Base-by-base conservation (phyloP, 2,888 invertebrate species). In the Dynastes tityus region DNA sequence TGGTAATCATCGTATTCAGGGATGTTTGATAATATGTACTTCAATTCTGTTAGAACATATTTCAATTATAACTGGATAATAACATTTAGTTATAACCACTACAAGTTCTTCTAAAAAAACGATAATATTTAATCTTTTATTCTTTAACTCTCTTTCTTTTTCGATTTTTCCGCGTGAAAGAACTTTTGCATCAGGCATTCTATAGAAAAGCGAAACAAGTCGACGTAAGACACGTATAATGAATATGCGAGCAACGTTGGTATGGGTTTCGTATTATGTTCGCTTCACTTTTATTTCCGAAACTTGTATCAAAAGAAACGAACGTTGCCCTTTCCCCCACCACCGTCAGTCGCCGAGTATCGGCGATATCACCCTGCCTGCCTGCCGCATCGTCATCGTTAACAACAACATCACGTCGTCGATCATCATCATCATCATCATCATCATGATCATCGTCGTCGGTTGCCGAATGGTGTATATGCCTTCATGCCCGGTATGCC, bases 281-380 rank as follows among this genome's bases (percentile, higher is more conserved):
- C 73, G 73, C 73, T 73, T 73, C 73, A 73, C 73, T 73, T 73
- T 73, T 73, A 58, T 73, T 73, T 73, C 73, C 73, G 73, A 73
- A 73, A 73, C 73, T 58, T 73, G 73, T 73, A 73, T 73, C 73
- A 73, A 73, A 73, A 73, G 73, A 73, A 73, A 73, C 37, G 73
- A 73, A 61, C 73, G 40, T 73, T 73, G 73, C 58, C 73, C 73
- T 73, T 58, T 73, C 73, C 58, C 73, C 73, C 73, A 73, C 73
- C 55, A 70, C 58, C 58, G 16, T 27, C 71, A 9, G 13, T 2
- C 13, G 22, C 55, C 22, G 55, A 8, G 2, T 58, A 45, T 45
- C 11, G 45, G 45, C 55, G 55, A 16, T 58, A 58, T 58, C 55
- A 8, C 55, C 55, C 55, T 58, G 55, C 16, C 55, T 58, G 55